Conservation (phyloP, 2,888 invertebrate species). For the Metopia argyrocephala region DNA sequence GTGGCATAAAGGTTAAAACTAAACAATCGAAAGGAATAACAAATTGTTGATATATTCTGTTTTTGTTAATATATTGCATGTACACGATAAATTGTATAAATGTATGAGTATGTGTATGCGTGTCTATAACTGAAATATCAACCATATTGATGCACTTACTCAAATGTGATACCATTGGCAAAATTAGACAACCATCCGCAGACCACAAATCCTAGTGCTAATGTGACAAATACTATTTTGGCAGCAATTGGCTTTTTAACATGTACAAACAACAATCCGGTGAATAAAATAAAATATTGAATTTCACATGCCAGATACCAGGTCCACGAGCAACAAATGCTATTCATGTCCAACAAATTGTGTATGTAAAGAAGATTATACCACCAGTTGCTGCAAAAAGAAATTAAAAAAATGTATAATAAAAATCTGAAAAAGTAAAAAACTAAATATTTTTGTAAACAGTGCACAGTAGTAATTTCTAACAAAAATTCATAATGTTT, state of each 20-base stretch:
- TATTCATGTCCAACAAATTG: conserved; percentile 69
- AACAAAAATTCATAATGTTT: too few species aligned
- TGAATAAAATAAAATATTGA: conserved; percentile 71
- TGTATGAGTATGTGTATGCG: neutral
- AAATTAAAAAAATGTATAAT: conserved; percentile 4
- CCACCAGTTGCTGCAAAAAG: conserved; percentile 70
- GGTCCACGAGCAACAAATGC: conserved; percentile 72
- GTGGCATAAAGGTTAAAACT: conserved; percentile 10
- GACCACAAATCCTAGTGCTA: conserved; percentile 65
- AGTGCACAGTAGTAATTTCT: neutral
- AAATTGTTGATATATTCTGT: conserved; percentile 3
- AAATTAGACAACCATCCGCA: conserved; percentile 70
- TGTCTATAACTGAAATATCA: conserved; percentile 1
- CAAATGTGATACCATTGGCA: conserved; percentile 70
- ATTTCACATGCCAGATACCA: conserved; percentile 75
- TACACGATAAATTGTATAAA: neutral
- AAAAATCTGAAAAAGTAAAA: neutral
- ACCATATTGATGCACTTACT: conserved; percentile 68
- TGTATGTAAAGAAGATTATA: conserved; percentile 71
- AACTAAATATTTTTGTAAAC: neutral
- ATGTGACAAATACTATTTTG: conserved; percentile 67
- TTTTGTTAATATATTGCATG: neutral
- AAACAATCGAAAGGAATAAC: conserved; percentile 21
- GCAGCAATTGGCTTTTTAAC: conserved; percentile 68
- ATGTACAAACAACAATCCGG: conserved; percentile 69